Base-by-base conservation (phyloP, 2,888 invertebrate genomes). In the Onthophagus sagittarius region DNA sequence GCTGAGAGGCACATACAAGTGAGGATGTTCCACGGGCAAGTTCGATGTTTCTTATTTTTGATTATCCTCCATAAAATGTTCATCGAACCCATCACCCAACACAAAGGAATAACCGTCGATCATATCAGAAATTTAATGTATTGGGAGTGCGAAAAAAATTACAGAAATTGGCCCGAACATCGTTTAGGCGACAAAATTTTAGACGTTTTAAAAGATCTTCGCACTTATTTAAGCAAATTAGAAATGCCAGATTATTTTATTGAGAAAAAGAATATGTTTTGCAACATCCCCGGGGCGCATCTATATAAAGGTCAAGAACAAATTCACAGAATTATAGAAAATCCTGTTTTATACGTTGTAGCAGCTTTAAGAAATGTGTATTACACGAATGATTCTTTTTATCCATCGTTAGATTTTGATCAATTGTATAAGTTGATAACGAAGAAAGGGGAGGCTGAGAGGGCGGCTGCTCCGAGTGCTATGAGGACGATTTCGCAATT, bases 1-100 rank as follows among this genome's bases (percentile, higher is more conserved):
- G 94, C 93, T 0, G 94, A 94, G 83, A 88, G 90, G 23, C 93
- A 90, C 81, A 85, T 95, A 76, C 92, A 94, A 82, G 90, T 90
- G 13, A 90, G 90, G 77, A 87, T 94, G 81, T 89, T 90, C 0
- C 90, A 90, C 80, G 88, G 91, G 0, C 95, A 95, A 79, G 89
- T 92, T 65, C 88, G 92, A 75, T 89, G 93, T 73, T 92, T 92
- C 80, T 85, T 94, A 77, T 89, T 93, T 77, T 85, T 91, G 0
- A 85, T 94, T 75, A 86, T 90, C 62, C 83, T 95, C n/a, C 89
- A 92, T 77, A 93, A 93, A 82, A 89, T 90, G 0, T 94, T 91
- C 80, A 86, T 94, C 75, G 91, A 92, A 80, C 90, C 90, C 15
- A 85, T 89, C 31, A 89, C 89, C 11, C 87, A 89, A 2, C 89